Conservation (phyloP, 1,140 invertebrate species). For the Dinoponera quadriceps region DNA sequence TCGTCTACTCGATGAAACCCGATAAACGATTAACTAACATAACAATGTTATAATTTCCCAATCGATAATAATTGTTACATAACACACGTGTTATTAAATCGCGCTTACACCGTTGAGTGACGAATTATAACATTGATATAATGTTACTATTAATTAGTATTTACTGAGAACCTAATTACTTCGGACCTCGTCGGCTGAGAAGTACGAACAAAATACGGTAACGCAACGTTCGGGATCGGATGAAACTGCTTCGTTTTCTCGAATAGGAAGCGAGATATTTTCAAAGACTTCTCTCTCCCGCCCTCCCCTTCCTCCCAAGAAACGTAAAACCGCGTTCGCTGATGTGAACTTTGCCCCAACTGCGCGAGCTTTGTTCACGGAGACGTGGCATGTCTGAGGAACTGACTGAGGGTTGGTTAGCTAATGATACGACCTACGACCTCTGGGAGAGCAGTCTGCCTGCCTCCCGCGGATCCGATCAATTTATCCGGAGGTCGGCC, state of each 20-base stretch:
- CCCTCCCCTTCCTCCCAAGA: not conserved
- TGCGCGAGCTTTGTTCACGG: not conserved
- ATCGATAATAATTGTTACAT: too few relatives aligned
- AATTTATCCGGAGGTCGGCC: constrained; percentile 2
- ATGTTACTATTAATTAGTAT: too few relatives aligned
- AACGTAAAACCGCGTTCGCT: not conserved
- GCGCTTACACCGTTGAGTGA: too few relatives aligned
- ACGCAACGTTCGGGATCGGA: not conserved
- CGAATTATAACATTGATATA: too few relatives aligned
- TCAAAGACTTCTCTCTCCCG: not conserved
- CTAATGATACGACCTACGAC: constrained; percentile 40
- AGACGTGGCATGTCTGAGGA: constrained; percentile 23
- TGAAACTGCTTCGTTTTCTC: constrained; percentile 6
- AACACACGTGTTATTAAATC: too few relatives aligned
- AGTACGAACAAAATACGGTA: too few relatives aligned
- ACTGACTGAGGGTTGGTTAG: not conserved
- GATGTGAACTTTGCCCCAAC: not conserved
- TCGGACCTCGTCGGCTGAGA: too few relatives aligned
- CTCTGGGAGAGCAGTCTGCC: constrained; percentile 20
- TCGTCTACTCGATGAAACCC: too few relatives aligned
- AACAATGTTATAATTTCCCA: too few relatives aligned
- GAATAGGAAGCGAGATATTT: not conserved
- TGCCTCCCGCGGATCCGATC: constrained; percentile 30
- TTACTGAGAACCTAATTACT: too few relatives aligned
- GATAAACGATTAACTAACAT: too few relatives aligned